Percentiles rank a stretch among this genome's conserved stretches.
Evolutionary conservation across 2,888 invertebrate species (phyloP).

Genomic region (Horisme vitalbata): DNA sequence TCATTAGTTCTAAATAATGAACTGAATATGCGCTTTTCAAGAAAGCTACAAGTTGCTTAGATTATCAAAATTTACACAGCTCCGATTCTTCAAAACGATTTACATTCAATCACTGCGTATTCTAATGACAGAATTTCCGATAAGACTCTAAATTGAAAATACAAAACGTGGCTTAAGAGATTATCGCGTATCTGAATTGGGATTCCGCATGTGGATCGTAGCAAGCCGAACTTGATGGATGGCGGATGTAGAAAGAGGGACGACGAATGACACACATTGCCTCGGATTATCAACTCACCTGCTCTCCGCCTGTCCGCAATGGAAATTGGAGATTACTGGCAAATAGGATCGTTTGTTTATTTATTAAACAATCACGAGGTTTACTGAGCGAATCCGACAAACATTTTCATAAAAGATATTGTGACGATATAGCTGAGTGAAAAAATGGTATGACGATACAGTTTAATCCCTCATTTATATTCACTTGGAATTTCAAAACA

Average conservation of each 20-base stretch:
- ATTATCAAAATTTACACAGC: neutral
- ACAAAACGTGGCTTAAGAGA: conserved; percentile 30
- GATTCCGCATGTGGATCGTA: conserved; percentile 18
- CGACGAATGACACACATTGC: conserved; percentile 28
- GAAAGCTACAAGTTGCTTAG: neutral
- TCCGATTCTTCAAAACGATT: conserved; percentile 1
- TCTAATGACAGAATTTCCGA: conserved; percentile 17
- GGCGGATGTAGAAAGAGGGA: conserved; percentile 28
- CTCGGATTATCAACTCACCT: conserved; percentile 29
- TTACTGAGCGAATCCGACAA: neutral
- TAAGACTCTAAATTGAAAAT: conserved; percentile 22
- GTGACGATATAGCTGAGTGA: too few species aligned
- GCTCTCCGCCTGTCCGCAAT: conserved; percentile 13
- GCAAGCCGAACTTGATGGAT: conserved; percentile 26
- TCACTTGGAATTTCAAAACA: too few species aligned
- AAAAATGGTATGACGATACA: too few species aligned
- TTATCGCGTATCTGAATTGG: conserved; percentile 27
- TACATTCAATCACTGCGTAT: conserved; percentile 17
- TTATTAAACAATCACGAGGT: conserved; percentile 6
- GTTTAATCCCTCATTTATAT: too few species aligned
- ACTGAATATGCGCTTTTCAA: neutral
- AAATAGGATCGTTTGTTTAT: conserved; percentile 13
- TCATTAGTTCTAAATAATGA: conserved; percentile 8
- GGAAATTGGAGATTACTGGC: conserved; percentile 12
- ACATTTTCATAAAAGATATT: too few species aligned